These are phyloP conservation scores for Drosophila funebris DNA, from an alignment of 1,140 invertebrate genomes.

Conservation along the genomic window DNA sequence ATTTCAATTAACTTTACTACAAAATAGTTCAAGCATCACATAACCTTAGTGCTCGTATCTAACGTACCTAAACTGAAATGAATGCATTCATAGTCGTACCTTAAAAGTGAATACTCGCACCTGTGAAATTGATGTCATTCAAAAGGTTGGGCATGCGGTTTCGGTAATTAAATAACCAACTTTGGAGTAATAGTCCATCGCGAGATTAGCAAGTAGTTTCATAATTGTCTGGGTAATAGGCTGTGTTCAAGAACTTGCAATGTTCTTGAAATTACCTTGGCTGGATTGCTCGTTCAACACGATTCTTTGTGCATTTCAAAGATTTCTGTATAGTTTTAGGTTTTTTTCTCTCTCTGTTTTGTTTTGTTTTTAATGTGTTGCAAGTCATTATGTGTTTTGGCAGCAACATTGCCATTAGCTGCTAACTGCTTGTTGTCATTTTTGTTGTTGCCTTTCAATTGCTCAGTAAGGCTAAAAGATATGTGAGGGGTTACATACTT, in stretches of 20 bases:
- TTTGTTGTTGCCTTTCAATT: conserved; percentile 38
- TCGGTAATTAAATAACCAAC: conserved; percentile 6
- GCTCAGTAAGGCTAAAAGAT: conserved; percentile 27
- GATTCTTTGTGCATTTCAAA: conserved; percentile 40
- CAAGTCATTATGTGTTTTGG: conserved; percentile 52
- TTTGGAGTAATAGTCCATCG: conserved; percentile 15
- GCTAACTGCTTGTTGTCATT: conserved; percentile 19
- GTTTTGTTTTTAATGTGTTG: conserved; percentile 26
- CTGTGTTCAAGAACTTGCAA: conserved; percentile 55
- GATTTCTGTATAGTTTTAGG: conserved; percentile 7
- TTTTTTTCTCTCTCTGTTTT: conserved; percentile 9
- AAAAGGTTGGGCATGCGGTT: background rate
- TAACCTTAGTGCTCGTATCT: conserved; percentile 13
- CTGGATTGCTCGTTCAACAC: conserved; percentile 1
- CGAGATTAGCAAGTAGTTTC: background rate
- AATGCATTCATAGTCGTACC: background rate
- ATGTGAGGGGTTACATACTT: conserved; percentile 39
- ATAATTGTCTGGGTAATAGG: conserved; percentile 60
- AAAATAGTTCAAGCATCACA: conserved; percentile 57
- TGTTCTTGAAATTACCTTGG: conserved; percentile 55
- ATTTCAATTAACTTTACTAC: conserved; percentile 66
- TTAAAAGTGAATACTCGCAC: background rate
- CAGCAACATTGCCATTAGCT: conserved; percentile 36
- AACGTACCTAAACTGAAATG: background rate
- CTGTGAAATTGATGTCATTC: conserved; percentile 31